Evolutionary conservation across 1,140 invertebrate species (phyloP).

Genomic region (Sycobia sp.): DNA sequence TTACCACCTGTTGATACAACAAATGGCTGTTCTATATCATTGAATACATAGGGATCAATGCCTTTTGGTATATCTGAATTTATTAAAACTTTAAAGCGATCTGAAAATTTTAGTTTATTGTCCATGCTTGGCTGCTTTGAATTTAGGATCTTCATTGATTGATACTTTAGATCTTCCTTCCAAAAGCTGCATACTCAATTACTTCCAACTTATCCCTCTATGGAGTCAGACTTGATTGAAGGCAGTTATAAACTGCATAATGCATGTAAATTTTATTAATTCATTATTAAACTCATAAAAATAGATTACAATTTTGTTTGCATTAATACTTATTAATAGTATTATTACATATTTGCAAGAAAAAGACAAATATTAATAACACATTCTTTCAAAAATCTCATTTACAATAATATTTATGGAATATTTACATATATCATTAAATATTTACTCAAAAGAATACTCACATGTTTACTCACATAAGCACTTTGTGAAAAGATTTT

Average conservation of each 20-base stretch:
- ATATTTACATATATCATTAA: neutral
- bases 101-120: conserved; percentile 64
- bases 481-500: conserved; percentile 17
- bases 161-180: conserved; percentile 37
- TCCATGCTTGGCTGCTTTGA: conserved; percentile 54
- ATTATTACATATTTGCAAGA: neutral
- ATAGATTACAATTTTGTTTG: neutral
- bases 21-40: conserved; percentile 58
- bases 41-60: conserved; percentile 67
- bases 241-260: conserved; percentile 35
- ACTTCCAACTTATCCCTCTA: conserved; percentile 30
- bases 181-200: conserved; percentile 53
- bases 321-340: neutral
- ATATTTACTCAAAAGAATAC: conserved; percentile 2
- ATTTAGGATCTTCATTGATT: conserved; percentile 50
- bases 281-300: conserved; percentile 20
- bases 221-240: conserved; percentile 40
- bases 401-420: neutral
- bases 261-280: conserved; percentile 22
- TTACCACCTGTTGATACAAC: conserved; percentile 45
- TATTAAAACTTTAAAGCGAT: conserved; percentile 60
- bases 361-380: too few species aligned
- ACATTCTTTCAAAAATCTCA: neutral
- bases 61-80: conserved; percentile 56
- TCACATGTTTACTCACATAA: conserved; percentile 25